A percentile compares a stretch with the other conserved stretches of the same genome.
phyloP scores from a whole-genome alignment of 2,797 vertebrate species.

The Prionace glauca region DNA sequence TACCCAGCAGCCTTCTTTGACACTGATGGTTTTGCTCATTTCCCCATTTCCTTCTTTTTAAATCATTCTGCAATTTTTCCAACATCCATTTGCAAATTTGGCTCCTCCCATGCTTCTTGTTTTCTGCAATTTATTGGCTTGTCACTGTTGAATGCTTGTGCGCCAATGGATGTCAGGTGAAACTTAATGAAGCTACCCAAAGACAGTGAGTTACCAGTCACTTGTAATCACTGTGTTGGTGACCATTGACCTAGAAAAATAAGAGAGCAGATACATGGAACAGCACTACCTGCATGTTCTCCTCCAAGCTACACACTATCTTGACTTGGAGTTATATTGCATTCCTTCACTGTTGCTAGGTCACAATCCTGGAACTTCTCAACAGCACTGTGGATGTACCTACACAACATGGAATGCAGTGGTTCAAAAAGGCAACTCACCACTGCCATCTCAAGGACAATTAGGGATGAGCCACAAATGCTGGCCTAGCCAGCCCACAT shows the following conservation, averaged over 20 bases:
- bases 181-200: no score
- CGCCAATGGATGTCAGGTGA: no score
- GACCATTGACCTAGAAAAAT: no score
- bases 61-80: constrained; percentile 67
- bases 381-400: not conserved
- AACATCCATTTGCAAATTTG: constrained; percentile 60
- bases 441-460: not conserved
- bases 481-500: not conserved
- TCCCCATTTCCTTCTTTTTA: constrained; percentile 87
- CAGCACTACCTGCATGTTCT: no score
- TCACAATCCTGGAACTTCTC: not conserved
- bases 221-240: no score
- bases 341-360: not conserved
- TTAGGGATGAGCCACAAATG: not conserved
- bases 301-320: no score
- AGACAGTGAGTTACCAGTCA: no score
- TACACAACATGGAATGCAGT: not conserved
- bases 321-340: no score
- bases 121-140: constrained; percentile 83
- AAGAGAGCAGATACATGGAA: no score
- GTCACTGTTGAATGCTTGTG: constrained; percentile 58
- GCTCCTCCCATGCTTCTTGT: constrained; percentile 67
- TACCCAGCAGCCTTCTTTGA: constrained; percentile 95
- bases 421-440: not conserved
- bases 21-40: constrained; percentile 83